Conservation (phyloP, 1,140 invertebrate species). For the Brachionus sp. region DNA sequence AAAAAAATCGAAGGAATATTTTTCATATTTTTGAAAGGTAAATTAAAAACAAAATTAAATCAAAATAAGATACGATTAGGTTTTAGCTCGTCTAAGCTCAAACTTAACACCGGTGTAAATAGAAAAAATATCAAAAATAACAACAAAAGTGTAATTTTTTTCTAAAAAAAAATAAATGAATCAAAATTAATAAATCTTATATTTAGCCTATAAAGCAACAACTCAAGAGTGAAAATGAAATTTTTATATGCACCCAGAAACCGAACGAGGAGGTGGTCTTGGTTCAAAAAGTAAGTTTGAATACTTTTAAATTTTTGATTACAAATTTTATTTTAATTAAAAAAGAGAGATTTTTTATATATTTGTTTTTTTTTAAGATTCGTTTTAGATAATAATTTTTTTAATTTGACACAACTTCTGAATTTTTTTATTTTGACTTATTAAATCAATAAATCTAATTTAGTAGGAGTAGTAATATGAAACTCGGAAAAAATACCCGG, state of each 20-base stretch:
- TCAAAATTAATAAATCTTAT: neutral
- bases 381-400: too few species aligned
- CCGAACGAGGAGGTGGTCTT: neutral
- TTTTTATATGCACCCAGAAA: neutral
- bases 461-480: too few species aligned
- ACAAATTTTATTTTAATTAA: too few species aligned
- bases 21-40: constrained; percentile 31
- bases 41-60: neutral
- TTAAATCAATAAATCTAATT: too few species aligned
- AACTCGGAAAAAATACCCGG: too few species aligned
- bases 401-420: too few species aligned
- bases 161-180: neutral
- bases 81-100: constrained; percentile 11
- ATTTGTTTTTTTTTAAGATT: too few species aligned
- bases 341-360: too few species aligned
- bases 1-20: neutral
- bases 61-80: neutral
- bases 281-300: neutral
- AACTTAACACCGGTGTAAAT: neutral
- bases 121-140: neutral
- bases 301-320: too few species aligned
- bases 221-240: neutral
- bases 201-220: neutral
- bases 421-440: too few species aligned
- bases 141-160: constrained; percentile 17